phyloP scores from a whole-genome alignment of 2,113 vertebrate genomes.

The Amblyornis subalaris region DNA sequence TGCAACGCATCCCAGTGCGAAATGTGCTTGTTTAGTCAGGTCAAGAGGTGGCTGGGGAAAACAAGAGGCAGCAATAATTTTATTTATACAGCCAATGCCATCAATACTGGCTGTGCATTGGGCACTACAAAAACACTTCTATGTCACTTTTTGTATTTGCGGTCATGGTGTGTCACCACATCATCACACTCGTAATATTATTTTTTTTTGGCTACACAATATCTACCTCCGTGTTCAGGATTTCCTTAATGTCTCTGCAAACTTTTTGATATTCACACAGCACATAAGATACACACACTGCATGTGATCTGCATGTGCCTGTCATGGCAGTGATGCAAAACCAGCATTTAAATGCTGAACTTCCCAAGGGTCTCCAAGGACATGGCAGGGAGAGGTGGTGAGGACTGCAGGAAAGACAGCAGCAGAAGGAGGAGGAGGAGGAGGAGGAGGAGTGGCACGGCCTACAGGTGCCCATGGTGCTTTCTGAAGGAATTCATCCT shows the following conservation, averaged over 20 bases:
- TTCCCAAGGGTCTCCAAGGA: not conserved
- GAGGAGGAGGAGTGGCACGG: not conserved
- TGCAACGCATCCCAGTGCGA: not conserved
- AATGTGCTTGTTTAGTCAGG: not conserved
- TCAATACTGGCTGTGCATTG: not conserved
- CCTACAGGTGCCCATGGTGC: rapidly evolving
- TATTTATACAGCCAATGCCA: not conserved
- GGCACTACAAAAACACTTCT: not conserved
- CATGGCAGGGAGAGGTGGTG: rapidly evolving
- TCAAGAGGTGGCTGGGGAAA: not conserved
- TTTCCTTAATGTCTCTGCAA: not conserved
- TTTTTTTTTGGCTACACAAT: not conserved
- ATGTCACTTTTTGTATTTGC: not conserved
- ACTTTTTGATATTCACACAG: rapidly evolving
- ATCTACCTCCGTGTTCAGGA: not conserved
- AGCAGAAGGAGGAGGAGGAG: not conserved
- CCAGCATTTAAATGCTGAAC: too few relatives aligned
- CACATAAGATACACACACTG: rapidly evolving
- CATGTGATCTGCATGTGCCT: rapidly evolving
- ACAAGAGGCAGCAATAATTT: not conserved
- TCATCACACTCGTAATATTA: too few relatives aligned
- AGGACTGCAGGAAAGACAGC: not conserved
- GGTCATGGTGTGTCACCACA: not conserved
- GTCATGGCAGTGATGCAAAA: rapidly evolving
- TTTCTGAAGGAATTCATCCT: not conserved